Evolutionary conservation across 2,113 vertebrate species (phyloP).

Genomic region (Hucho hucho): DNA sequence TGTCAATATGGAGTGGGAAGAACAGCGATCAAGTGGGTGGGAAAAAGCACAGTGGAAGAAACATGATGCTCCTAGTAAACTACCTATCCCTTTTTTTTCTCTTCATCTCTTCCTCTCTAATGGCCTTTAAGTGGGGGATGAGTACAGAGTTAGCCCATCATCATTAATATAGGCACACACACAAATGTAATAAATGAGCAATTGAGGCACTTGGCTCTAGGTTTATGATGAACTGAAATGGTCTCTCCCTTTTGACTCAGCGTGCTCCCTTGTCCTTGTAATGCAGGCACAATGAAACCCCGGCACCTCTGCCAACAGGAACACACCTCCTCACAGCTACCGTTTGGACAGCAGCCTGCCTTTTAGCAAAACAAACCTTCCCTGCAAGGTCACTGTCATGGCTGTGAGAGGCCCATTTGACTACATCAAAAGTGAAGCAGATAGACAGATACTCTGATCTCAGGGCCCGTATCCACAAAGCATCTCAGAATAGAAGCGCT

Average conservation of each 20-base stretch:
- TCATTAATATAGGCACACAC: background rate
- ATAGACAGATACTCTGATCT: no score
- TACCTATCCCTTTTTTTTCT: background rate
- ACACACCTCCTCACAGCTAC: constrained; percentile 8
- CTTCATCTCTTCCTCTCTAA: constrained; percentile 3
- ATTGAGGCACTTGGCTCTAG: background rate
- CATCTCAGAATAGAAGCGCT: background rate
- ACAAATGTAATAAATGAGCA: background rate
- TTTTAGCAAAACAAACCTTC: constrained; percentile 21
- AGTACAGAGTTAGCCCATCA: background rate
- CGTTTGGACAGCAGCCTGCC: constrained; percentile 32
- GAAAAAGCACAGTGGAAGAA: background rate
- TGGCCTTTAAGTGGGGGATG: constrained; percentile 1
- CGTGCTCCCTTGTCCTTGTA: constrained; percentile 42
- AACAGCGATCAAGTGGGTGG: background rate
- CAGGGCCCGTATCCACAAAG: background rate
- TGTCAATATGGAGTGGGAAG: background rate
- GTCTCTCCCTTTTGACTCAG: background rate
- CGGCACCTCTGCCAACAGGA: constrained; percentile 6
- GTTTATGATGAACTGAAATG: background rate
- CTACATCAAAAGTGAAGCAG: background rate
- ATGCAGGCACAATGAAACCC: constrained; percentile 37
- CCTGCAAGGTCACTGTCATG: constrained; percentile 41
- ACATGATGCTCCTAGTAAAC: background rate
- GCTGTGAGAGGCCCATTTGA: background rate